phyloP scores from a whole-genome alignment of 2,113 vertebrate genomes.

The Rhinichthys klamathensis region DNA sequence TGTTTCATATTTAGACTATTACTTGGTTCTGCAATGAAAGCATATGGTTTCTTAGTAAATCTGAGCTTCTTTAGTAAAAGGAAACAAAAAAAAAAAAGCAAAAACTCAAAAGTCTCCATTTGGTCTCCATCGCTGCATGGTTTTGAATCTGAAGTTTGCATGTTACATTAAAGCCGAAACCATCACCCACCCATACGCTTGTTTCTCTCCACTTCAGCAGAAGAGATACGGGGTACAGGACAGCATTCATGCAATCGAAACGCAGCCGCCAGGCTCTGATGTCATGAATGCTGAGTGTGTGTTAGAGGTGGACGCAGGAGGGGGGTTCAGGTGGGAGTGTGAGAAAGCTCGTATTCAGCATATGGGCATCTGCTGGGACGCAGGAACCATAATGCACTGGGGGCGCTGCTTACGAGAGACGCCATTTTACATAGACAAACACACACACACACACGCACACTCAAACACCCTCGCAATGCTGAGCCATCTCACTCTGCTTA shows the following conservation, averaged over 20 bases:
- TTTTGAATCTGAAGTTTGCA: not conserved
- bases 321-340: slow-evolving; percentile 38
- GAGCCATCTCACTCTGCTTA: slow-evolving; percentile 21
- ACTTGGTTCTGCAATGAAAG: too few relatives aligned
- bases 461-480: slow-evolving; percentile 28
- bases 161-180: not conserved
- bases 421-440: slow-evolving; percentile 56
- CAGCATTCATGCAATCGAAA: slow-evolving; percentile 46
- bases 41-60: not conserved
- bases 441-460: slow-evolving; percentile 6
- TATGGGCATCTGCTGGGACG: slow-evolving; percentile 52
- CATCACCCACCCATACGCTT: not conserved
- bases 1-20: not conserved
- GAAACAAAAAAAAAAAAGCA: too few relatives aligned
- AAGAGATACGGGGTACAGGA: not conserved
- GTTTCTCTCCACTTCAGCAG: not conserved
- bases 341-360: slow-evolving; percentile 48
- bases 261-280: slow-evolving; percentile 13
- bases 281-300: slow-evolving; percentile 47
- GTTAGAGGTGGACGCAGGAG: not conserved
- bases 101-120: not conserved
- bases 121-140: not conserved
- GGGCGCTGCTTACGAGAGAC: slow-evolving; percentile 29
- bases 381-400: slow-evolving; percentile 54
- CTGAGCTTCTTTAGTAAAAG: not conserved